Evolutionary conservation across 2,888 invertebrate species (phyloP).

Genomic region (Melangyna quadrimaculata): DNA sequence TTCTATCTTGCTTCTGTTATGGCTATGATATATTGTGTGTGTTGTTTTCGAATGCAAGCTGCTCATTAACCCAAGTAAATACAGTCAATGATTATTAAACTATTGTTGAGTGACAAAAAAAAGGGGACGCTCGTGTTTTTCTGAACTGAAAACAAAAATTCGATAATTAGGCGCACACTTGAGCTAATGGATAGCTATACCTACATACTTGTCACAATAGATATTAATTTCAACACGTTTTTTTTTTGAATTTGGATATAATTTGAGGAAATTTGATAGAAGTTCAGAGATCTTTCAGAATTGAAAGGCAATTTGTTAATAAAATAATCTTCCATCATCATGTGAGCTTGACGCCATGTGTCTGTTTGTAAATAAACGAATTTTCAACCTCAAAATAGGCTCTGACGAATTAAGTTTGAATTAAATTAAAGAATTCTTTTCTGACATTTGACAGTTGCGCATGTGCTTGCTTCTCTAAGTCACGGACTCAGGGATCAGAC

Average conservation of each 20-base stretch:
- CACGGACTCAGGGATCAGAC: background rate
- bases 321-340: background rate
- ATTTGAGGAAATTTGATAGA: background rate
- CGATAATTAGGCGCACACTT: conserved; percentile 68
- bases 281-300: background rate
- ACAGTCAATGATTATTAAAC: conserved; percentile 53
- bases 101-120: conserved; percentile 45
- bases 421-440: conserved; percentile 43
- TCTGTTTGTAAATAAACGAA: conserved; percentile 35
- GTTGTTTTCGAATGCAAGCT: conserved; percentile 52
- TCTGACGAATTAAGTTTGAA: background rate
- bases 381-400: conserved; percentile 16
- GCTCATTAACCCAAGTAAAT: conserved; percentile 69
- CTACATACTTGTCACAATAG: conserved; percentile 54
- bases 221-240: conserved; percentile 42
- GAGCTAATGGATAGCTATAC: conserved; percentile 65
- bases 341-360: conserved; percentile 25
- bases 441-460: conserved; percentile 32
- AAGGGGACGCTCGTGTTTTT: background rate
- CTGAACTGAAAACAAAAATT: conserved; percentile 35
- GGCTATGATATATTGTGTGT: background rate
- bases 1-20: conserved; percentile 6
- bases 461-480: background rate
- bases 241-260: conserved; percentile 5
- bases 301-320: background rate